phyloP scores from a whole-genome alignment of 2,797 vertebrate species.

The Alca torda region DNA sequence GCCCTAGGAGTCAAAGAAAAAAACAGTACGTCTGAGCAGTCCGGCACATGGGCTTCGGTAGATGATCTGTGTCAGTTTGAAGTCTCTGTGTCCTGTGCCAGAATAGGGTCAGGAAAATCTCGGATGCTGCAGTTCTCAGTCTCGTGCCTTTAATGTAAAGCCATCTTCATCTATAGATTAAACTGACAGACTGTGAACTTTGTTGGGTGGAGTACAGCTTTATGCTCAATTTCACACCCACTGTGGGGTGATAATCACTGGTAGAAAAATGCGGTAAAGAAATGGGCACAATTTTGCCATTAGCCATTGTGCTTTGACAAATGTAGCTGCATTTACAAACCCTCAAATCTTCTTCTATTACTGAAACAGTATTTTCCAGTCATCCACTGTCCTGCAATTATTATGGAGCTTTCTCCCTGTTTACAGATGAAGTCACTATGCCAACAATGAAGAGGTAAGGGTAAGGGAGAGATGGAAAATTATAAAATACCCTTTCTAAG shows the following conservation, averaged over 20 bases:
- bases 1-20: background rate
- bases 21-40: accelerated
- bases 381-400: background rate
- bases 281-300: background rate
- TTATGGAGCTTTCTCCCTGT: background rate
- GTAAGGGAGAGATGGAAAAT: background rate
- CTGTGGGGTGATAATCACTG: background rate
- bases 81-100: background rate
- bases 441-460: background rate
- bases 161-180: background rate
- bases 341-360: background rate
- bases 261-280: background rate
- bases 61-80: background rate
- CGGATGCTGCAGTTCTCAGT: background rate
- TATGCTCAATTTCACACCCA: background rate
- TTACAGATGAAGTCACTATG: background rate
- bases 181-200: background rate
- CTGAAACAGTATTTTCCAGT: background rate
- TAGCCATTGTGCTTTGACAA: background rate
- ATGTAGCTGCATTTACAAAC: background rate
- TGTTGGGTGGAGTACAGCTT: background rate
- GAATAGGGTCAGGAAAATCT: background rate
- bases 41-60: accelerated
- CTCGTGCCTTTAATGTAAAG: background rate
- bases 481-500: background rate